Evolutionary conservation across 1,140 invertebrate genomes (phyloP).

Genomic region (Macrocentrus cingulum): DNA sequence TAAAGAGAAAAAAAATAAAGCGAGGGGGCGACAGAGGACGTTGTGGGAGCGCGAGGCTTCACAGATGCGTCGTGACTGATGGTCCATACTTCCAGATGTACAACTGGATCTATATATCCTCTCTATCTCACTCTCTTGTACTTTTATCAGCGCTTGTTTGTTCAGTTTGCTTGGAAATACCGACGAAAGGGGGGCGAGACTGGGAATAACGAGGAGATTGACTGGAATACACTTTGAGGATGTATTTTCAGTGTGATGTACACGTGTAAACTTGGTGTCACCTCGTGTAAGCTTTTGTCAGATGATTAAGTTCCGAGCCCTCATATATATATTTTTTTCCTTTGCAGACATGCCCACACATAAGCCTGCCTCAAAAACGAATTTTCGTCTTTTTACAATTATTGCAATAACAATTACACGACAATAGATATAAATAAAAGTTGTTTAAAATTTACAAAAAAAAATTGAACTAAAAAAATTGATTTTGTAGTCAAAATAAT

Average conservation of each 20-base stretch:
- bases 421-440: too few relatives aligned
- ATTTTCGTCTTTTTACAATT: too few relatives aligned
- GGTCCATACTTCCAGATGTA: conserved; percentile 59
- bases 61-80: conserved; percentile 59
- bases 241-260: conserved; percentile 19
- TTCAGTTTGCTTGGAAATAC: conserved; percentile 39
- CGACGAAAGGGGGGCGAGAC: neutral
- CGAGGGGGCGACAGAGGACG: conserved; percentile 31
- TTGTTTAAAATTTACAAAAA: too few relatives aligned
- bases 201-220: conserved; percentile 6
- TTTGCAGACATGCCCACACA: too few relatives aligned
- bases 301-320: conserved; percentile 8
- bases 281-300: conserved; percentile 30
- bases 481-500: too few relatives aligned
- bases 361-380: too few relatives aligned
- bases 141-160: conserved; percentile 58
- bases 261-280: conserved; percentile 27
- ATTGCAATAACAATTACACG: too few relatives aligned
- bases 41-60: conserved; percentile 35
- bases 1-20: conserved; percentile 21
- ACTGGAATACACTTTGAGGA: conserved; percentile 4
- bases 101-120: conserved; percentile 31
- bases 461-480: too few relatives aligned
- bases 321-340: neutral
- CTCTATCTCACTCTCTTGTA: conserved; percentile 33